phyloP scores from a whole-genome alignment of 2,888 invertebrate genomes.

The Lucinisca nassula region DNA sequence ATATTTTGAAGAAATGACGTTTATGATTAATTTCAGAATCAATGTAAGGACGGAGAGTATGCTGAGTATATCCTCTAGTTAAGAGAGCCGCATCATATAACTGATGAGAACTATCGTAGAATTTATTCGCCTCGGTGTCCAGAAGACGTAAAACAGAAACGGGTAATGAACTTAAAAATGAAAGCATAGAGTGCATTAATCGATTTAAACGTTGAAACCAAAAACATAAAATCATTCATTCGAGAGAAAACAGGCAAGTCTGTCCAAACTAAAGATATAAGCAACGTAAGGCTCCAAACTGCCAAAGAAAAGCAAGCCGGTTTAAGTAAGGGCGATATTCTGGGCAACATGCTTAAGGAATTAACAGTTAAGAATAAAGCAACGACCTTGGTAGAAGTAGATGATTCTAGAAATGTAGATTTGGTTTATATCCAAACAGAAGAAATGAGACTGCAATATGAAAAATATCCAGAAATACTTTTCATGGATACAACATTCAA shows the following conservation, averaged over 20 bases:
- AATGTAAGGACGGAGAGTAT: no score
- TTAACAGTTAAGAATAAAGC: background rate
- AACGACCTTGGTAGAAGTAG: background rate
- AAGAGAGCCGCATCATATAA: no score
- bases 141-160: no score
- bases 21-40: no score
- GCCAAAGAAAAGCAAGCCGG: background rate
- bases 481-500: background rate
- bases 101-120: no score
- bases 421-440: background rate
- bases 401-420: background rate
- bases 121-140: no score
- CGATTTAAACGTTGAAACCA: background rate
- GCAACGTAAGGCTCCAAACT: background rate
- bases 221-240: background rate
- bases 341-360: background rate
- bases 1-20: no score
- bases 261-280: background rate
- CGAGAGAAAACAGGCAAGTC: background rate
- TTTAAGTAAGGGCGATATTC: background rate
- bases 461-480: background rate
- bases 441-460: constrained; percentile 1
- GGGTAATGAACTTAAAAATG: no score
- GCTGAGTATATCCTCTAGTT: no score
- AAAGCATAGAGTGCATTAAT: background rate